Conservation (phyloP, 2,888 invertebrate genomes). For the Ichneumoninae sp. region DNA sequence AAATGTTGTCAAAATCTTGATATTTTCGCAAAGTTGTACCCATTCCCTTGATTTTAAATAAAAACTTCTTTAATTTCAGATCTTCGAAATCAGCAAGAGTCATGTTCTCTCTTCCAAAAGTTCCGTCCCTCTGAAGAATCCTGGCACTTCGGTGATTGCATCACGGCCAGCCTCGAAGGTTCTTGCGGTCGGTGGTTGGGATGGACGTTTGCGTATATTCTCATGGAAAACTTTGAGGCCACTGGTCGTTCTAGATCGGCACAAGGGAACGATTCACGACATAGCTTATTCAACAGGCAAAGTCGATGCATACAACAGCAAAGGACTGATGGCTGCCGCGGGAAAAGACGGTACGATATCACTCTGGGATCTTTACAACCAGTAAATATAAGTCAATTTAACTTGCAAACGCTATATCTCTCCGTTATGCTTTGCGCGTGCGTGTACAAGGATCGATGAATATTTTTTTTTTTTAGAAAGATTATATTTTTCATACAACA, state of each 20-base stretch:
- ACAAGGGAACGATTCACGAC: slow-evolving; percentile 90
- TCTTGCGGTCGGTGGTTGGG: slow-evolving; percentile 91
- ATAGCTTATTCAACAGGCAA: slow-evolving; percentile 89
- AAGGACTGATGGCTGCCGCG: slow-evolving; percentile 90
- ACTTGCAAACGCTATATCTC: slow-evolving; percentile 3
- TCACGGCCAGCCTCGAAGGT: slow-evolving; percentile 90
- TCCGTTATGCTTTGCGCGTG: not conserved
- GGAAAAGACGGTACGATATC: slow-evolving; percentile 91
- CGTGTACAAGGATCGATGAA: slow-evolving; percentile 8
- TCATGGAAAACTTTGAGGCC: slow-evolving; percentile 91
- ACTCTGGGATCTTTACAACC: slow-evolving; percentile 92
- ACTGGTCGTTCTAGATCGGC: slow-evolving; percentile 90
- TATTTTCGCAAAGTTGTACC: not conserved
- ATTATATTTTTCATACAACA: slow-evolving; percentile 68
- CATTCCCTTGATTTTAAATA: slow-evolving; percentile 63
- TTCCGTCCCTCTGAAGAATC: slow-evolving; percentile 89
- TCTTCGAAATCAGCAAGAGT: slow-evolving; percentile 77
- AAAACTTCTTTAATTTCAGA: slow-evolving; percentile 69
- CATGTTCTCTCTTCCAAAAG: slow-evolving; percentile 83
- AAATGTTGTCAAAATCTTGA: not conserved
- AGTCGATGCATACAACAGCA: slow-evolving; percentile 89
- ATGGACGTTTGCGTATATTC: slow-evolving; percentile 90
- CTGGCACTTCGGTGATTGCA: slow-evolving; percentile 89
- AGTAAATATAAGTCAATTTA: slow-evolving; percentile 61
- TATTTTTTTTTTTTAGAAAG: slow-evolving; percentile 8